Conservation (phyloP, 2,888 invertebrate species). For the Fissipunctia ypsillon region DNA sequence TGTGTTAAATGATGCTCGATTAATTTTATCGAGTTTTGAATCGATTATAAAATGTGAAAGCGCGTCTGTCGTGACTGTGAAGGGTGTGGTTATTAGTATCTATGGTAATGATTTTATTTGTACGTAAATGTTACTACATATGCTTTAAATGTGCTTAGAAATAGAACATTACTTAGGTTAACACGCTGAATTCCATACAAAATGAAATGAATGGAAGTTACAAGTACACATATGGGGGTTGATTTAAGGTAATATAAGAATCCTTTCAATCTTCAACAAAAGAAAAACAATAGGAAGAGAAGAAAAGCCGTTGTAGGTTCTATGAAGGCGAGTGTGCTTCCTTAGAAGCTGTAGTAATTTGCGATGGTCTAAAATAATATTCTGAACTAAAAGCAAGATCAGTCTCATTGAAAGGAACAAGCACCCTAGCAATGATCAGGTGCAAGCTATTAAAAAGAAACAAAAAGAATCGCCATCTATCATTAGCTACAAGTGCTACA, state of each 20-base stretch:
- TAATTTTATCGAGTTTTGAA: constrained; percentile 71
- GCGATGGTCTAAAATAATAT: background rate
- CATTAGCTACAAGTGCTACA: background rate
- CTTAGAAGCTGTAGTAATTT: background rate
- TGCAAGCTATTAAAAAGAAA: background rate
- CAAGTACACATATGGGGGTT: background rate
- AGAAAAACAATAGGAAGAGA: too few relatives aligned
- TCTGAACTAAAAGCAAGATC: background rate
- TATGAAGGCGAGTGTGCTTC: too few relatives aligned
- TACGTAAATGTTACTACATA: too few relatives aligned
- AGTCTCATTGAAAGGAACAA: background rate
- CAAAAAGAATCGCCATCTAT: background rate
- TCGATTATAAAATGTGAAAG: constrained; percentile 71
- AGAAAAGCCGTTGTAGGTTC: background rate
- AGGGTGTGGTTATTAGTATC: constrained; percentile 65
- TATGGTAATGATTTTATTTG: constrained; percentile 70
- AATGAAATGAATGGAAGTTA: background rate
- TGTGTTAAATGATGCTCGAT: constrained; percentile 72
- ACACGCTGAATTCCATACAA: background rate
- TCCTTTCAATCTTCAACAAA: background rate
- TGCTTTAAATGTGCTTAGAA: background rate
- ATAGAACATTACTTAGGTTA: background rate
- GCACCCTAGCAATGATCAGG: background rate
- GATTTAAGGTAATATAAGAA: background rate
- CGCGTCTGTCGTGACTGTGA: constrained; percentile 76